Conservation (phyloP, 2,797 vertebrate genomes). For the Cottoperca gobio region DNA sequence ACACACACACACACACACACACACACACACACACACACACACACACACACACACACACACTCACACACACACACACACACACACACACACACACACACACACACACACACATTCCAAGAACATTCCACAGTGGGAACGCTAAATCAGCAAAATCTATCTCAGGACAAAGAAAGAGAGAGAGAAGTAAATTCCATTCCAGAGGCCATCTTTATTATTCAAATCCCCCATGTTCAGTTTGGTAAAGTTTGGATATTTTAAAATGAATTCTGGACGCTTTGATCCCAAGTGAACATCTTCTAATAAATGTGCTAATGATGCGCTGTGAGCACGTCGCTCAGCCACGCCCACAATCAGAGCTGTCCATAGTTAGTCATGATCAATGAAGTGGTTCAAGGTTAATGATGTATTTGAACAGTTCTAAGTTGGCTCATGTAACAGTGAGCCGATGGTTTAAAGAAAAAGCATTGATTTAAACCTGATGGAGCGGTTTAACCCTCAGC, state of each 20-base stretch:
- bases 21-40: no score
- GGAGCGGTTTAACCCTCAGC: background rate
- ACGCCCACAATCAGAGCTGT: background rate
- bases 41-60: no score
- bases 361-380: background rate
- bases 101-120: conserved; percentile 47
- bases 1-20: no score
- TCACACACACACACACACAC: background rate
- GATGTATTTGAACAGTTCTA: conserved; percentile 1
- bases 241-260: no score
- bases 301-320: background rate
- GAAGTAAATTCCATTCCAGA: background rate
- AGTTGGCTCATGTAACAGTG: background rate
- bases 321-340: background rate
- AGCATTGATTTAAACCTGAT: background rate
- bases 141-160: conserved; percentile 53
- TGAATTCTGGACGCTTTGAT: background rate
- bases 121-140: conserved; percentile 49
- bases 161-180: conserved; percentile 21
- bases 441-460: background rate
- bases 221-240: background rate
- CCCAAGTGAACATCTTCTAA: background rate
- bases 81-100: conserved; percentile 19
- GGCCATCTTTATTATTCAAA: background rate
- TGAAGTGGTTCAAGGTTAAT: conserved; percentile 3